Evolutionary conservation across 1,140 invertebrate species (phyloP), one percentile per base, ranked within the genome.

Genomic region (Marisa cornuarietis): DNA sequence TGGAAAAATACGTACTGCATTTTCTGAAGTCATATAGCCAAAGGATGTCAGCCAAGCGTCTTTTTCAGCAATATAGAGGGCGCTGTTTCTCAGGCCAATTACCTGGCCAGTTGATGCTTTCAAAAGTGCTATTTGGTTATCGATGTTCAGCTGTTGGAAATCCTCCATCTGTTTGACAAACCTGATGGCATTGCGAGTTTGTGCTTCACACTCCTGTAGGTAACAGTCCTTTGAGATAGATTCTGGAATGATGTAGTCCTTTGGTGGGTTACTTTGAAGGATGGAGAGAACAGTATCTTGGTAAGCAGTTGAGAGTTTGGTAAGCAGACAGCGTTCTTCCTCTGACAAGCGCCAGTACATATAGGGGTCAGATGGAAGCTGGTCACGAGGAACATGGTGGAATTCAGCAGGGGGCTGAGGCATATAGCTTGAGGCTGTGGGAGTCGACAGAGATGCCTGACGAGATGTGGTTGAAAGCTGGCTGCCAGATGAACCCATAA

Each of bases 341-440:
- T 77, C 76, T 18, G 76, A 77, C 42, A 77, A 51, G 5, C 76
- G 62, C 76, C 76, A 77, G 49, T 77, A 77, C 76, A 77, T 77
- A 49, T 24, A 69, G 8, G 76, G 76, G 26, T 77, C 65, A 6
- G 76, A 77, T 51, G 76, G 76, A 18, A 77, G 76, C 65, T 77
- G 61, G 18, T 77, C 76, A n/a, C 65, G 62, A 51, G 76, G 63
- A 42, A 77, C 51, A 26, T 77, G 76, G 22, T 77, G 26, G 65
- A 77, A 77, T 18, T 58, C 54, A 58, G 11, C 16, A 58, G 54
- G 54, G 11, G 54, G 54, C 54, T 14, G 11, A 58, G 54, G 54
- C 54, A 58, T 18, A 58, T 11, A 58, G 54, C 54, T 58, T 11
- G 54, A 58, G 54, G 16, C 11, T 58, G 11, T 58, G 3, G 11